Evolutionary conservation across 1,140 invertebrate genomes (phyloP).

Genomic region (Cotesia vestalis): DNA sequence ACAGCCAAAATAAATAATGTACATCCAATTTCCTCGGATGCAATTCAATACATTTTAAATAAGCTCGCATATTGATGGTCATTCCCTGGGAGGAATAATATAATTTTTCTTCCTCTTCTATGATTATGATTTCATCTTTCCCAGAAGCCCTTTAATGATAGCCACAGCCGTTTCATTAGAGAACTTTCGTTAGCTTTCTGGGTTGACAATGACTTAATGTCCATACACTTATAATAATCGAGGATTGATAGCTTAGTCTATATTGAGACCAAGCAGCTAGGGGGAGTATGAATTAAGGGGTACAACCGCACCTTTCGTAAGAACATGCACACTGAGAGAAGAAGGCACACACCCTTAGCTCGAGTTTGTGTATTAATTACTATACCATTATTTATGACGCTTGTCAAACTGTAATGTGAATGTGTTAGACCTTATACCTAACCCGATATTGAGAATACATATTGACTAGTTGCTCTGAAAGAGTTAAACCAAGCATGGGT

Average conservation of each 20-base stretch:
- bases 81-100: neutral
- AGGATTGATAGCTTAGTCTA: conserved; percentile 35
- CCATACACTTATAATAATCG: too few relatives aligned
- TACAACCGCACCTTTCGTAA: conserved; percentile 30
- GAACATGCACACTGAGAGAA: neutral
- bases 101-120: neutral
- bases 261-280: conserved; percentile 43
- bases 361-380: conserved; percentile 44
- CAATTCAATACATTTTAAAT: conserved; percentile 14
- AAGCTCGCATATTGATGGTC: neutral
- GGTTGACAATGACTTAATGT: too few relatives aligned
- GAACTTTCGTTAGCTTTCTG: too few relatives aligned
- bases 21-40: too few relatives aligned
- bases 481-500: neutral
- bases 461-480: neutral
- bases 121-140: conserved; percentile 14
- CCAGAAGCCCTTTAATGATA: neutral
- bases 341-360: conserved; percentile 19
- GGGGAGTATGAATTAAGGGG: conserved; percentile 39
- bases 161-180: too few relatives aligned
- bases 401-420: conserved; percentile 41
- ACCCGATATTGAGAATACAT: neutral
- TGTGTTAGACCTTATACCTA: conserved; percentile 48
- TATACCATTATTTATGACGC: conserved; percentile 51
- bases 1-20: too few relatives aligned